A percentile compares a stretch with the other conserved stretches of the same genome.
These are phyloP conservation scores for Sinhomidia bicolor DNA, from an alignment of 2,888 invertebrate species.

Conservation along the genomic window DNA sequence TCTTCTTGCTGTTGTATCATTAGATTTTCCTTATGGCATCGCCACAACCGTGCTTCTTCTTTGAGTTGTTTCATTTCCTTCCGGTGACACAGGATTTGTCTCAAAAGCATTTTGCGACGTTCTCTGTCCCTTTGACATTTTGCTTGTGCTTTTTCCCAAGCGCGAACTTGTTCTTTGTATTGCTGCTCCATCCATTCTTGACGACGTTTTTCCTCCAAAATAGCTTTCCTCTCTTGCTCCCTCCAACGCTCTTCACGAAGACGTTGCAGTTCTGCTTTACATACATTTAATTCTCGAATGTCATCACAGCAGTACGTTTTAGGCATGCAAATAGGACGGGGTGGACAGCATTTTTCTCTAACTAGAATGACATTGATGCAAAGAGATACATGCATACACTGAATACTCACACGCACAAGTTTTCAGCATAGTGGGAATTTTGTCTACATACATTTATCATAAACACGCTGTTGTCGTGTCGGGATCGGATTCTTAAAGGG, in stretches of 20 bases:
- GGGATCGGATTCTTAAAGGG: conserved; percentile 38
- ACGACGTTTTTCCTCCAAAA: conserved; percentile 43
- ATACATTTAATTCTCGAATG: not conserved
- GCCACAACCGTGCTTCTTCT: conserved; percentile 52
- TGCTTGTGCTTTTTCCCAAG: conserved; percentile 42
- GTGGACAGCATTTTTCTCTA: not conserved
- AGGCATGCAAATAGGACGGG: not conserved
- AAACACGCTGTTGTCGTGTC: not conserved
- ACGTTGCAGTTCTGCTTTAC: conserved; percentile 48
- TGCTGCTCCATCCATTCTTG: conserved; percentile 52
- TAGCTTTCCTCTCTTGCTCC: conserved; percentile 33
- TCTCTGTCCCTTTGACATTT: conserved; percentile 45
- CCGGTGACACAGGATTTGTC: conserved; percentile 28
- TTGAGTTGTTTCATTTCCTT: conserved; percentile 45
- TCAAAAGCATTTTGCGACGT: conserved; percentile 27
- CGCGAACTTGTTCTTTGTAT: not conserved
- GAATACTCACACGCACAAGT: too few relatives aligned
- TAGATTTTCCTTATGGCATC: conserved; percentile 27
- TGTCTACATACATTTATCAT: too few relatives aligned
- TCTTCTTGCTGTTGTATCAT: conserved; percentile 8
- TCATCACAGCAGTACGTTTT: conserved; percentile 23
- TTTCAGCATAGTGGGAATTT: not conserved
- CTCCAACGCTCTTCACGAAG: conserved; percentile 49
- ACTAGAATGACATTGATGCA: not conserved
- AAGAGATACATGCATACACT: too few relatives aligned